These are phyloP conservation scores for Brachyhypopomus occidentalis DNA, from an alignment of 2,113 vertebrate species.

Conservation along the genomic window DNA sequence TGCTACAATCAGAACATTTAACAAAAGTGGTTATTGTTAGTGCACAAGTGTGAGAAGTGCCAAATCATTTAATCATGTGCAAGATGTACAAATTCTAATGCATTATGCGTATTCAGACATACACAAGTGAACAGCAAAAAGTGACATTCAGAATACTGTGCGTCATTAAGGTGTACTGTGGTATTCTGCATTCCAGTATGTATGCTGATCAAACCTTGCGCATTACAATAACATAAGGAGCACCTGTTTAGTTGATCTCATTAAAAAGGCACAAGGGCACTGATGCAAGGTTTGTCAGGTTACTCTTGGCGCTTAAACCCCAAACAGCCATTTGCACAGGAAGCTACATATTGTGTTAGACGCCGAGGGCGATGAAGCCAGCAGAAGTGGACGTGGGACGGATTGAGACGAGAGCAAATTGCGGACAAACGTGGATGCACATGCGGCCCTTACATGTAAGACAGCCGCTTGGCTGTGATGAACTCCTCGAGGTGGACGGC, in stretches of 20 bases:
- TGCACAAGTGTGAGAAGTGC: slow-evolving; percentile 27
- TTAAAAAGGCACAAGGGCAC: slow-evolving; percentile 53
- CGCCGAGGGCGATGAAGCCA: background rate
- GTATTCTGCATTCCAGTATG: slow-evolving; percentile 8
- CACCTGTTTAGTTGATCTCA: slow-evolving; percentile 27
- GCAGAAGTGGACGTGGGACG: background rate
- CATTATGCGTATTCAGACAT: background rate
- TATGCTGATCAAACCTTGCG: slow-evolving; percentile 17
- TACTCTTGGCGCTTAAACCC: slow-evolving; percentile 15
- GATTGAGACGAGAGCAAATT: slow-evolving; percentile 1
- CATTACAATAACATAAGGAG: background rate
- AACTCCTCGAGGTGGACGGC: slow-evolving; percentile 85
- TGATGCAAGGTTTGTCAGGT: slow-evolving; percentile 38
- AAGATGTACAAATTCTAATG: background rate
- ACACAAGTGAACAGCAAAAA: slow-evolving; percentile 13
- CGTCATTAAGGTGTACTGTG: slow-evolving; percentile 26
- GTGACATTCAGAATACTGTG: background rate
- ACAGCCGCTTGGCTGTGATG: slow-evolving; percentile 74
- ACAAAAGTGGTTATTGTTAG: slow-evolving; percentile 24
- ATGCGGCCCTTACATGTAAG: slow-evolving; percentile 65
- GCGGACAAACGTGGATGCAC: background rate
- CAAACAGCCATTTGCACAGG: slow-evolving; percentile 4
- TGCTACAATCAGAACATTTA: slow-evolving; percentile 21
- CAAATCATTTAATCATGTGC: slow-evolving; percentile 10
- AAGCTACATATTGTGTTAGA: slow-evolving; percentile 25